A percentile compares a stretch with the other conserved stretches of the same genome.
Conservation (phyloP, 2,797 vertebrate species). For the Crenichthys baileyi region DNA sequence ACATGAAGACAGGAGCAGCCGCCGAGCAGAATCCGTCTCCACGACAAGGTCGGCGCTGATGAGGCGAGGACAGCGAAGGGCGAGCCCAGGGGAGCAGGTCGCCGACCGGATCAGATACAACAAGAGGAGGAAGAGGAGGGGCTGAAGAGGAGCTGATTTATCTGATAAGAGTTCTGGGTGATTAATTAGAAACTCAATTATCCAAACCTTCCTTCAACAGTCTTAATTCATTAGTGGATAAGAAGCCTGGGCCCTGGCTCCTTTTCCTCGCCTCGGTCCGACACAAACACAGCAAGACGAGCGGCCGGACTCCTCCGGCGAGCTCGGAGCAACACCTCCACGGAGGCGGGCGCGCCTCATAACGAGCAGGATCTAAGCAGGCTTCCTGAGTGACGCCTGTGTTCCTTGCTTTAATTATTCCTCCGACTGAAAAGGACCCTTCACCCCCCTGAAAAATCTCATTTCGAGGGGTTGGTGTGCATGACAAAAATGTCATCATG, state of each 20-base stretch:
- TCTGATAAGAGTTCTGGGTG: slow-evolving; percentile 95
- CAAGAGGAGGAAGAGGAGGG: slow-evolving; percentile 42
- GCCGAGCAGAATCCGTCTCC: slow-evolving; percentile 15
- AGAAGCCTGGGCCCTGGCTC: slow-evolving; percentile 78
- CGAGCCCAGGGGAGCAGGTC: slow-evolving; percentile 84
- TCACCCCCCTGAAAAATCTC: slow-evolving; percentile 48
- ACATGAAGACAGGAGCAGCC: slow-evolving; percentile 21
- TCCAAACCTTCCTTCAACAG: slow-evolving; percentile 94
- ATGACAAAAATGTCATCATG: slow-evolving; percentile 81
- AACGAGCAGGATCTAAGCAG: slow-evolving; percentile 56
- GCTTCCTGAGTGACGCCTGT: slow-evolving; percentile 67
- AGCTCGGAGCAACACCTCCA: slow-evolving; percentile 33
- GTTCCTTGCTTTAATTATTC: slow-evolving; percentile 75
- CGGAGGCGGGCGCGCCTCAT: slow-evolving; percentile 34
- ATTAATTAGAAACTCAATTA: slow-evolving; percentile 99
- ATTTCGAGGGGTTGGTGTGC: slow-evolving; percentile 80
- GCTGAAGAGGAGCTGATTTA: slow-evolving; percentile 81
- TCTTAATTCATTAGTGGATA: slow-evolving; percentile 93
- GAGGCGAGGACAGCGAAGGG: slow-evolving; percentile 90
- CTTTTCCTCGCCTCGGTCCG: slow-evolving; percentile 11
- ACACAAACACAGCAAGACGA: slow-evolving; percentile 47
- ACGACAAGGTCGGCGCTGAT: slow-evolving; percentile 86
- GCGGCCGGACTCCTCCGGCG: slow-evolving; percentile 25
- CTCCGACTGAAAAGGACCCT: slow-evolving; percentile 54
- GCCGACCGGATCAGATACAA: slow-evolving; percentile 56